Evolutionary conservation across 2,888 invertebrate species (phyloP), one percentile per base, ranked within the genome.

Genomic region (Neoitamus cyanurus): DNA sequence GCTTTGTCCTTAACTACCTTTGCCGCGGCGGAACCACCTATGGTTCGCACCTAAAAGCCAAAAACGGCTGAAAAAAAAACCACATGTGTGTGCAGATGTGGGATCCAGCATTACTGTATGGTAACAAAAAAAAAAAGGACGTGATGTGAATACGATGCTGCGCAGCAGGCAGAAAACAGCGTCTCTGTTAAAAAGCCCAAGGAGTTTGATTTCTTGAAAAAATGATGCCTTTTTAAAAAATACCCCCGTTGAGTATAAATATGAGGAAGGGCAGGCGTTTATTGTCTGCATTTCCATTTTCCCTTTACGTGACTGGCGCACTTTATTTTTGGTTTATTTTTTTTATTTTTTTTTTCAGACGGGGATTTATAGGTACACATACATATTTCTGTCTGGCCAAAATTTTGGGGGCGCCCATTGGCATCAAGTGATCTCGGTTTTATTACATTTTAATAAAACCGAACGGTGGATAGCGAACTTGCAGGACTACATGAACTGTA

Each of bases 251-350:
- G 58, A 58, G 58, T 58, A 58, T 58, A 58, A 58, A 58, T 58
- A 58, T 58, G 58, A 58, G 58, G 25, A 58, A 58, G 25, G 25
- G 58, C 58, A 25, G 58, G 58, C 58, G 58, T 58, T 58, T 58
- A 58, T 58, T 58, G 58, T 58, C 58, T 58, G 58, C 20, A 58
- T 58, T 58, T 58, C 58, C 58, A 58, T 58, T 58, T 58, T 58
- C 58, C 58, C 11, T 58, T 58, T 58, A 58, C 58, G 58, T 58
- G 58, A 58, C 58, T 58, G 11, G 58, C 20, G 15, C 58, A 58
- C 58, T 58, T 58, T 58, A 58, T 58, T 58, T 25, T 20, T 25
- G 58, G 25, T 58, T 58, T 25, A 7, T 58, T 15, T 20, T 25
- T 3, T 25, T 3, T 20, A 15, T 20, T n/a, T 48, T 48, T 20